Percentiles rank a stretch among this genome's conserved stretches.
Evolutionary conservation across 2,888 invertebrate genomes (phyloP).

Genomic region (Pseudococcus viburni): DNA sequence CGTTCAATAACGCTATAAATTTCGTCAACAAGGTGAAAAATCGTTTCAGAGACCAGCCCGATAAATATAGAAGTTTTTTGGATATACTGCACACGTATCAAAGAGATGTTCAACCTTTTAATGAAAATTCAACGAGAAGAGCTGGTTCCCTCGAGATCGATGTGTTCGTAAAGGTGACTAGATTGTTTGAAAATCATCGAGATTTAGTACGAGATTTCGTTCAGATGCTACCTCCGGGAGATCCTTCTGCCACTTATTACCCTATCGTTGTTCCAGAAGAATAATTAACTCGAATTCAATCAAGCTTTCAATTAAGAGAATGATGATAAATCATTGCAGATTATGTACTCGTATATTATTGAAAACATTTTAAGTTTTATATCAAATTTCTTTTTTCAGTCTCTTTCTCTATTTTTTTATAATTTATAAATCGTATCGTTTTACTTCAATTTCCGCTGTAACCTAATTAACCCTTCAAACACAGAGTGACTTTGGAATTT

Average conservation of each 20-base stretch:
- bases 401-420: neutral
- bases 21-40: conserved; percentile 99
- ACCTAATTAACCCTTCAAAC: neutral
- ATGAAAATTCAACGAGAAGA: conserved; percentile 75
- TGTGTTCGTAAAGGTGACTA: conserved; percentile 92
- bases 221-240: conserved; percentile 96
- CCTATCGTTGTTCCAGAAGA: neutral
- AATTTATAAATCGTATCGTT: neutral
- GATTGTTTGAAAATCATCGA: conserved; percentile 97
- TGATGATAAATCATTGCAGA: neutral
- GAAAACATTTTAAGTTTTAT: too few species aligned
- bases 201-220: conserved; percentile 97
- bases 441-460: neutral
- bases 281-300: neutral
- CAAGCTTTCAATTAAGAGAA: neutral
- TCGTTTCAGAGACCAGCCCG: conserved; percentile 96
- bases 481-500: neutral
- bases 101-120: conserved; percentile 92
- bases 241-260: conserved; percentile 69
- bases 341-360: neutral
- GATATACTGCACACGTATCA: conserved; percentile 99
- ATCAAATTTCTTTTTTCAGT: neutral
- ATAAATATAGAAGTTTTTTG: conserved; percentile 97
- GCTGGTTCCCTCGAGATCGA: conserved; percentile 89
- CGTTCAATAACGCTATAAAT: conserved; percentile 99